Evolutionary conservation across 2,888 invertebrate species (phyloP), one percentile per base, ranked within the genome.

Genomic region (Desoria tigrina): DNA sequence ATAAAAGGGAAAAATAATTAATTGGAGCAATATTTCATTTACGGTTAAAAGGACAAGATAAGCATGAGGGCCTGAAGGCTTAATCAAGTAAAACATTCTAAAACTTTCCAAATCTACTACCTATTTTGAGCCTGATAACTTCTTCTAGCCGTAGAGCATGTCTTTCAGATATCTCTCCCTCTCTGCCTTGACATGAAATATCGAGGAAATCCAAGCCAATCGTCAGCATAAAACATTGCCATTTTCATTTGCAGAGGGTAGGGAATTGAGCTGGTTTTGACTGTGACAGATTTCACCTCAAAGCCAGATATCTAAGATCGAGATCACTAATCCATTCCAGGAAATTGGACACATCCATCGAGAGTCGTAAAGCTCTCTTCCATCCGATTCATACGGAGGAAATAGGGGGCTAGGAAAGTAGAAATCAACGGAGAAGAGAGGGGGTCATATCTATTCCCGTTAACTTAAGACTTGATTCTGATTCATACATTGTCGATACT

Each of bases 331-430:
- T 75, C 74, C 73, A 73, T 75, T 75, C 69, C 72, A 72, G 73
- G 73, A 75, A 75, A 75, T 75, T 75, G 74, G 72, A 71, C 71
- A 70, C 70, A 72, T 74, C 70, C 72, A 74, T 73, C 63, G 69
- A 63, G 64, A 65, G 67, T 73, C 69, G 68, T 72, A 72, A 72
- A 72, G 63, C 64, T 68, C 68, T 66, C 32, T 56, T 66, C 50
- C 62, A 45, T 42, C 55, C 37, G 24, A 60, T 51, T 37, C 37
- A 58, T 32, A 49, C 42, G 23, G 42, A 26, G 42, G 37, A 23
- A 62, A 42, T 11, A 45, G 9, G 9, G 6, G 6, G 6, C 45
- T 45, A 6, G 45, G 32, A 32, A 32, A 26, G 26, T 28, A 27
- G 54, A 54, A 26, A 18, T 54, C n/a, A n/a, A 26, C 27, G 24